Evolutionary conservation across 2,113 vertebrate species (phyloP), one percentile per base, ranked within the genome.

Genomic region (Petrocephalus microphthalmus): DNA sequence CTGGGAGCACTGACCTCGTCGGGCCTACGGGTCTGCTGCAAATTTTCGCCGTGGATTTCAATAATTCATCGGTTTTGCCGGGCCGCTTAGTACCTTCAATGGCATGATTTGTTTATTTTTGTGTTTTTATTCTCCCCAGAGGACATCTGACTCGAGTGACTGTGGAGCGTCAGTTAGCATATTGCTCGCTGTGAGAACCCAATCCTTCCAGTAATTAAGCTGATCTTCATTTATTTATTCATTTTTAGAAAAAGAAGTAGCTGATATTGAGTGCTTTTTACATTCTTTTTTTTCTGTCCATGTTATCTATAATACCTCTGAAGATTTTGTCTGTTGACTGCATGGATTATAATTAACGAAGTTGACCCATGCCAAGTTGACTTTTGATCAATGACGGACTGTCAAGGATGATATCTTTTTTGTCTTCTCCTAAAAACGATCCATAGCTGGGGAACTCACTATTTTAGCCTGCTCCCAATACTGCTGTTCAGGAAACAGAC

Each of bases 271-370:
- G 7, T 5, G 17, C 20, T 85, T 54, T 53, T 85, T 85, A 7
- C 4, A 13, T 5, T 53, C 22, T 51, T 51, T 84, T 15, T 52
- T 85, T 54, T 42, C n/a, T 29, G 15, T 54, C 52, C 49, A 54
- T 22, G 5, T 45, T 1, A 5, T 52, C 29, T 54, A 85, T 85
- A 52, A 33, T 54, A 85, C 51, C 51, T 8, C 51, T 85, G 84
- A 85, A 54, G 52, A 85, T 33, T 85, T 19, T 56, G n/a, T 83
- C 71, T 51, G 22, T 53, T 85, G 29, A 54, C 84, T 85, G 52
- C 84, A 85, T 85, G 84, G 84, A 52, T 49, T 54, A 56, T 85
- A 53, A 85, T 11, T 85, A 33, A 85, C 11, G 22, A 56, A 0
- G 37, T 81, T 81, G 49, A 83, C 37, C 7, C 45, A 13, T 83